Conservation (phyloP, 1,140 invertebrate species). For the Diplogasteroides magnus region DNA sequence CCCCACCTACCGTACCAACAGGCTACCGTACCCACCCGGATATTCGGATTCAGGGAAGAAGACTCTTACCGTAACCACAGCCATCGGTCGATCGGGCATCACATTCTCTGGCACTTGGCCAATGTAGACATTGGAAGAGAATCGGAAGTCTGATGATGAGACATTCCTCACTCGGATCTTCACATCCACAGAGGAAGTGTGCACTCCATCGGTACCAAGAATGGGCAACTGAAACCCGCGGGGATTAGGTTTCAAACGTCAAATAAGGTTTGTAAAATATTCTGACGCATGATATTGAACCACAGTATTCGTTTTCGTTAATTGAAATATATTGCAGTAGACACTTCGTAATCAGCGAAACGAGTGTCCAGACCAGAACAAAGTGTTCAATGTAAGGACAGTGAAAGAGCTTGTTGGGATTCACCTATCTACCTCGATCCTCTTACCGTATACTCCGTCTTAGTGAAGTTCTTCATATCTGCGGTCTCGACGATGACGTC, state of each 20-base stretch:
- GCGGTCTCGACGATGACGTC: background rate
- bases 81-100: too few species aligned
- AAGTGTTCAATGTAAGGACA: too few species aligned
- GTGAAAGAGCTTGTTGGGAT: background rate
- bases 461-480: background rate
- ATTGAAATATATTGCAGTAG: too few species aligned
- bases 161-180: slow-evolving; percentile 20
- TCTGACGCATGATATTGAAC: too few species aligned
- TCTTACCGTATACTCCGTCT: background rate
- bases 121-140: slow-evolving; percentile 23
- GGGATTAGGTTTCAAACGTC: too few species aligned
- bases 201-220: slow-evolving; percentile 39
- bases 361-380: too few species aligned
- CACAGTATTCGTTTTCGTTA: too few species aligned
- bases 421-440: background rate
- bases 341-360: background rate
- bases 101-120: slow-evolving; percentile 27
- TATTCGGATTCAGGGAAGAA: too few species aligned
- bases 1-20: too few species aligned
- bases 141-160: slow-evolving; percentile 22
- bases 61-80: too few species aligned
- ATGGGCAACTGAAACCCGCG: slow-evolving; percentile 36
- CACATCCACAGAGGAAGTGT: slow-evolving; percentile 26
- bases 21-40: too few species aligned
- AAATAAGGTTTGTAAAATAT: too few species aligned